phyloP scores from a whole-genome alignment of 2,113 vertebrate species.

The Suncus etruscus region DNA sequence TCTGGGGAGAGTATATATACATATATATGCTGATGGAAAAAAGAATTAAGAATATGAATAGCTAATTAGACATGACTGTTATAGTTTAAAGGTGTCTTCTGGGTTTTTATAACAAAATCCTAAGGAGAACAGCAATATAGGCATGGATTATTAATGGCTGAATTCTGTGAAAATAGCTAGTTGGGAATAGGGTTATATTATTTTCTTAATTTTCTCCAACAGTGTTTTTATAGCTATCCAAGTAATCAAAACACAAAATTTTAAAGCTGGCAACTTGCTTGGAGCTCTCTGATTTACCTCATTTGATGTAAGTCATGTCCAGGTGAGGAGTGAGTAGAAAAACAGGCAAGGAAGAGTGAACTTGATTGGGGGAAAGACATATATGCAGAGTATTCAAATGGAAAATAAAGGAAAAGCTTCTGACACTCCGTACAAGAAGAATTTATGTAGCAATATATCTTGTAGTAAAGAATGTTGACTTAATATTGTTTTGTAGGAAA shows the following conservation, averaged over 20 bases:
- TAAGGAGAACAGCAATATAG: constrained; percentile 65
- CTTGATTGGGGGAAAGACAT: neutral
- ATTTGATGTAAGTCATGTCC: neutral
- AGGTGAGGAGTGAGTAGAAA: neutral
- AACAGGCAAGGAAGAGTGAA: neutral
- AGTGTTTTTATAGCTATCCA: constrained; percentile 48
- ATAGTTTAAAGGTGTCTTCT: constrained; percentile 57
- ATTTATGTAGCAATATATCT: constrained; percentile 19
- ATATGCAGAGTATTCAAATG: neutral
- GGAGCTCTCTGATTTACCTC: neutral
- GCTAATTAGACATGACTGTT: neutral
- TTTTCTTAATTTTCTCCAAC: constrained; percentile 65
- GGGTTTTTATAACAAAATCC: constrained; percentile 54
- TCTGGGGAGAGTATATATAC: neutral
- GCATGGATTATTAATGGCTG: constrained; percentile 49
- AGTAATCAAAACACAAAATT: constrained; percentile 22
- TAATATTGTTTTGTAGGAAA: neutral
- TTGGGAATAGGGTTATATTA: constrained; percentile 2
- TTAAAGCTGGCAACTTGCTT: constrained; percentile 49
- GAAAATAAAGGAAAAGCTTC: neutral
- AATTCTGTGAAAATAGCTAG: constrained; percentile 14
- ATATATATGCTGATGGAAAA: constrained; percentile 51
- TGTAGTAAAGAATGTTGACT: neutral
- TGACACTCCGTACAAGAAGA: neutral
- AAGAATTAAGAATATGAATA: constrained; percentile 58